A percentile compares a stretch with the other conserved stretches of the same genome.
Evolutionary conservation across 2,797 vertebrate genomes (phyloP).

Genomic region (Periophthalmus magnuspinnatus): DNA sequence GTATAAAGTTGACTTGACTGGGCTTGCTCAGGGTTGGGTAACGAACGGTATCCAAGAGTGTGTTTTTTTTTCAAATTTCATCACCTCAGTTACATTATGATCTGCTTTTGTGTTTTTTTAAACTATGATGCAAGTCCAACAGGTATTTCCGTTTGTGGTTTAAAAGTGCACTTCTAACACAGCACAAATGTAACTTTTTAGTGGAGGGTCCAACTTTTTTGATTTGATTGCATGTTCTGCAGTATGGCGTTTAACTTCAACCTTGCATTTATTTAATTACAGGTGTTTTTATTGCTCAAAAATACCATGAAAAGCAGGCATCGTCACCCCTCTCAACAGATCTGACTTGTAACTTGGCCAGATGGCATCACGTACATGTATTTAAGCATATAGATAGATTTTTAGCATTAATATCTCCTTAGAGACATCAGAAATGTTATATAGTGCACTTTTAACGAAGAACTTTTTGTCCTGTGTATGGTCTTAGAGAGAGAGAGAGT

Average conservation of each 20-base stretch:
- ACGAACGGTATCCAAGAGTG: conserved; percentile 11
- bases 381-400: background rate
- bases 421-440: background rate
- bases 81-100: background rate
- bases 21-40: conserved; percentile 54
- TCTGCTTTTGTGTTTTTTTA: background rate
- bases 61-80: conserved; percentile 19
- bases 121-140: background rate
- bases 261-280: background rate
- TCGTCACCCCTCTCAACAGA: background rate
- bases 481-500: background rate
- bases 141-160: background rate
- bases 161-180: background rate
- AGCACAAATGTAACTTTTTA: background rate
- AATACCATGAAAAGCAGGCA: background rate
- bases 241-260: background rate
- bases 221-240: background rate
- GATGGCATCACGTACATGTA: background rate
- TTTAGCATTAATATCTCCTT: background rate
- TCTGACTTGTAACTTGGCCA: too few species aligned
- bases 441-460: background rate
- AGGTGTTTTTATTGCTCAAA: background rate
- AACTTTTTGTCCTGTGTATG: background rate
- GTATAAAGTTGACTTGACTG: conserved; percentile 45
- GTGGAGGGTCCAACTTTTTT: background rate